phyloP scores from a whole-genome alignment of 2,797 vertebrate species.

The Meriones psammophilus region DNA sequence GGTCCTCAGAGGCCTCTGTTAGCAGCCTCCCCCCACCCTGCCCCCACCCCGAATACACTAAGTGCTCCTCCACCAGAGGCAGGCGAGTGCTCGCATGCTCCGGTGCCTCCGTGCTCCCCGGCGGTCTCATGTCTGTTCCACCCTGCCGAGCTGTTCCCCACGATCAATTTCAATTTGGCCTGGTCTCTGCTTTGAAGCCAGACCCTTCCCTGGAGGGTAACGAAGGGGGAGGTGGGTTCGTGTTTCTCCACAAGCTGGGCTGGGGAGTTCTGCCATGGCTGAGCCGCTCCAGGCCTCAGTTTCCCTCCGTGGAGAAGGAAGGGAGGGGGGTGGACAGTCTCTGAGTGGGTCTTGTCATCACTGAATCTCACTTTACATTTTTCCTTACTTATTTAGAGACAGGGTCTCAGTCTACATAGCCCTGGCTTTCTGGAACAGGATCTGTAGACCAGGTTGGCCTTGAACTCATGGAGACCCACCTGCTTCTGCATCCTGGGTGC shows the following conservation, averaged over 20 bases:
- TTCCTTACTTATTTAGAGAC: neutral
- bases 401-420: neutral
- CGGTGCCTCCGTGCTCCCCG: conserved; percentile 20
- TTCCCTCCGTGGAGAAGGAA: neutral
- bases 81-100: neutral
- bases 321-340: accelerated
- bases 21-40: neutral
- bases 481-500: neutral
- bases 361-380: neutral
- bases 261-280: neutral
- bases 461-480: neutral
- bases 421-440: neutral
- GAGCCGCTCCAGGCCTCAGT: neutral
- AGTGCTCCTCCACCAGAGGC: neutral
- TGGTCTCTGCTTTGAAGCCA: conserved; percentile 50
- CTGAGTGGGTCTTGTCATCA: neutral
- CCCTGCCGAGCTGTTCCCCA: conserved; percentile 78
- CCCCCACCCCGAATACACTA: neutral
- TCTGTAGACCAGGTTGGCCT: neutral
- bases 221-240: neutral
- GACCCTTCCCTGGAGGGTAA: neutral
- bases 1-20: neutral
- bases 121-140: conserved; percentile 76
- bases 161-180: conserved; percentile 79
- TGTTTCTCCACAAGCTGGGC: neutral